A percentile compares a stretch with the other conserved stretches of the same genome.
Evolutionary conservation across 2,888 invertebrate genomes (phyloP).

Genomic region (Margaritifera margaritifera): DNA sequence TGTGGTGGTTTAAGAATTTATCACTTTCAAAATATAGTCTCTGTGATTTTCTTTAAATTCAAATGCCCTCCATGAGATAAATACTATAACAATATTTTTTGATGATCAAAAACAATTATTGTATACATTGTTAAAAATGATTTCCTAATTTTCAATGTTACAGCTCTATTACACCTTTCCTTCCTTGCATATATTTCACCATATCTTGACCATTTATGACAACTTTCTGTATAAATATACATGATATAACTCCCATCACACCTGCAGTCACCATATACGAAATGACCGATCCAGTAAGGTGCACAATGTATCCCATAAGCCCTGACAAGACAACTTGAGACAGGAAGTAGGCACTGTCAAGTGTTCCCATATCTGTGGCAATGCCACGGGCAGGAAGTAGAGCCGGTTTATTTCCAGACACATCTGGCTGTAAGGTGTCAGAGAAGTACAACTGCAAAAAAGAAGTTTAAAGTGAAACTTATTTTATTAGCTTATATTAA

Average conservation of each 20-base stretch:
- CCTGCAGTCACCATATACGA: conserved; percentile 74
- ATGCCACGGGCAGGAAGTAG: conserved; percentile 81
- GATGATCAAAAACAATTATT: too few relatives aligned
- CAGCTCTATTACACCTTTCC: too few relatives aligned
- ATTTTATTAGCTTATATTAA: too few relatives aligned
- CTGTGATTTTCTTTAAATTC: too few relatives aligned
- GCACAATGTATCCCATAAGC: conserved; percentile 73
- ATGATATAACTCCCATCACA: conserved; percentile 69
- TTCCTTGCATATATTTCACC: conserved; percentile 7
- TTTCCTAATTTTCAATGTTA: too few relatives aligned
- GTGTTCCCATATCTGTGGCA: conserved; percentile 89
- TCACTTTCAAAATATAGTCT: too few relatives aligned
- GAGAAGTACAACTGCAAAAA: conserved; percentile 69
- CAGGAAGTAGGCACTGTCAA: conserved; percentile 74
- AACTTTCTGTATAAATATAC: conserved; percentile 58
- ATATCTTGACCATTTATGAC: conserved; percentile 50
- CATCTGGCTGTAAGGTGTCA: conserved; percentile 45
- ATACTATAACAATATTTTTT: too few relatives aligned
- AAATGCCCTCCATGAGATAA: too few relatives aligned
- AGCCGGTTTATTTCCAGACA: conserved; percentile 1
- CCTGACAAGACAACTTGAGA: conserved; percentile 74
- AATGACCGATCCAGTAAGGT: conserved; percentile 71
- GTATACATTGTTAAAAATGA: too few relatives aligned
- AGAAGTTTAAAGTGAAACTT: too few relatives aligned
- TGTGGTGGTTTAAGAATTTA: too few relatives aligned